phyloP scores from a whole-genome alignment of 1,140 invertebrate genomes.

The Aphis craccivora region DNA sequence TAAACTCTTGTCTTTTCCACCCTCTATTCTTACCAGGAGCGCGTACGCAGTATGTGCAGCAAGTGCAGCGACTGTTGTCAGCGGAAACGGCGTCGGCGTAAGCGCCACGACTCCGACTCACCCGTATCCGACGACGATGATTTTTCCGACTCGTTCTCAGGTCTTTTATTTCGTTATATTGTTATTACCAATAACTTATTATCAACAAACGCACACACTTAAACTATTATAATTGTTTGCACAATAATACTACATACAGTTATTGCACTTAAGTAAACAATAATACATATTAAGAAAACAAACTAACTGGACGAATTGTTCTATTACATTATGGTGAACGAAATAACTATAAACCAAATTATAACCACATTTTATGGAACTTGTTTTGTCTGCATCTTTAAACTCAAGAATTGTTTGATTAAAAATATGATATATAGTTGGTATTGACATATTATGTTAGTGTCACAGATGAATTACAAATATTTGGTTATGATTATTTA shows the following conservation, averaged over 20 bases:
- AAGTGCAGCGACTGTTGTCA: conserved; percentile 67
- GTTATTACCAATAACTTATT: not conserved
- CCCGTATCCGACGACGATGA: conserved; percentile 62
- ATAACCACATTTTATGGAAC: not conserved
- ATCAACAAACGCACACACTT: not conserved
- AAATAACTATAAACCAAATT: too few species aligned
- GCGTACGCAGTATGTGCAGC: conserved; percentile 64
- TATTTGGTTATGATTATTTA: too few species aligned
- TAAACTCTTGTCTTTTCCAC: not conserved
- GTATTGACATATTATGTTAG: too few species aligned
- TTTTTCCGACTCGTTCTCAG: conserved; percentile 61
- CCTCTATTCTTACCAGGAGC: not conserved
- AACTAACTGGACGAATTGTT: too few species aligned
- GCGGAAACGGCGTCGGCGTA: conserved; percentile 63
- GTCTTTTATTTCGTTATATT: not conserved
- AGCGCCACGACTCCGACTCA: not conserved
- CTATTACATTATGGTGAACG: too few species aligned
- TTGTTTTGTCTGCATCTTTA: not conserved
- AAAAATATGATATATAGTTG: too few species aligned
- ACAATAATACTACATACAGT: too few species aligned
- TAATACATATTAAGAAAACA: not conserved
- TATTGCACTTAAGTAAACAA: too few species aligned
- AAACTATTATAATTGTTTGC: not conserved
- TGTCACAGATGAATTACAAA: too few species aligned
- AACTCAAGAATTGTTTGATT: too few species aligned